Evolutionary conservation across 2,888 invertebrate genomes (phyloP).

Genomic region (Kuschelorhynchus macadamiae): DNA sequence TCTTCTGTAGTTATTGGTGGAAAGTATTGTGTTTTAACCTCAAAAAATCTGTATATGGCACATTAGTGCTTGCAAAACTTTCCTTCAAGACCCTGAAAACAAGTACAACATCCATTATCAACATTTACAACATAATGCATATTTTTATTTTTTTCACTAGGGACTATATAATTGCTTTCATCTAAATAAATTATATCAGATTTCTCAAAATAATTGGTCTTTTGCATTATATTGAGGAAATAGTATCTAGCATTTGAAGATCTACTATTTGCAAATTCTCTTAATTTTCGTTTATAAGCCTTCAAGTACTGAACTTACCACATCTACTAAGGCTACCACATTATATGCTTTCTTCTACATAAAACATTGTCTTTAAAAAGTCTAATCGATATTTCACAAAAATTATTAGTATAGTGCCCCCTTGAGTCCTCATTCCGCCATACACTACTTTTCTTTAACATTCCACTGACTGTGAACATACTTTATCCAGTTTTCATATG

Average conservation of each 20-base stretch:
- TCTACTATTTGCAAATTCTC: constrained; percentile 16
- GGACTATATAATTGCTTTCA: constrained; percentile 12
- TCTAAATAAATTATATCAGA: constrained; percentile 16
- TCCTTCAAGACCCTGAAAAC: constrained; percentile 18
- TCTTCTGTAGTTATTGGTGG: constrained; percentile 14
- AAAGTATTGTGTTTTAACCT: constrained; percentile 10
- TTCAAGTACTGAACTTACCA: constrained; percentile 1
- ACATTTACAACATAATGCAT: constrained; percentile 5
- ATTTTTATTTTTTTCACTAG: constrained; percentile 19
- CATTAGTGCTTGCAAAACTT: constrained; percentile 16
- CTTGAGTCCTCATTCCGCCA: constrained; percentile 3
- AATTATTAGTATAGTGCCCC: constrained; percentile 20
- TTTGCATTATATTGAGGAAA: constrained; percentile 5
- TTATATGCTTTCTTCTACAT: constrained; percentile 19
- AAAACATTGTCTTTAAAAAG: constrained; percentile 23
- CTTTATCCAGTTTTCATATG: constrained; percentile 11
- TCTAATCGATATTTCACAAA: constrained; percentile 9
- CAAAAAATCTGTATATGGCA: constrained; percentile 19
- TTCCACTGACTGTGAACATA: constrained; percentile 18
- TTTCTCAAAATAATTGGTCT: constrained; percentile 10
- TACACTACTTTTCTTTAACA: constrained; percentile 14
- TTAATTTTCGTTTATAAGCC: constrained; percentile 5
- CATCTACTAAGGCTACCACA: constrained; percentile 13
- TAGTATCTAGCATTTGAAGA: constrained; percentile 9
- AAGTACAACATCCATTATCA: constrained; percentile 14